Percentiles rank a stretch among this genome's conserved stretches.
Evolutionary conservation across 2,888 invertebrate species (phyloP).

Genomic region (Philonicus albiceps): DNA sequence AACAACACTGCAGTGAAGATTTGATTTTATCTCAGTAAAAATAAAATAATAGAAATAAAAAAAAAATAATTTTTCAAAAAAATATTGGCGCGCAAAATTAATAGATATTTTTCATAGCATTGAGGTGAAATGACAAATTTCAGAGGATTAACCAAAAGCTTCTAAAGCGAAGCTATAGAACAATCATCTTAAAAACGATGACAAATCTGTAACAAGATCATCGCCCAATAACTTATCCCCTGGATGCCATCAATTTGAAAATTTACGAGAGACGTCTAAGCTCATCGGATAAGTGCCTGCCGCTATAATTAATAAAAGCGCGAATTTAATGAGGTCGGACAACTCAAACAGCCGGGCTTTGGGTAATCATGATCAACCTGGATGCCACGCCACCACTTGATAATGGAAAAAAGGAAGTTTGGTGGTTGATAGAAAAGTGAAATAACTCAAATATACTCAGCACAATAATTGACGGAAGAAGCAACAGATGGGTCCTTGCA

Average conservation of each 20-base stretch:
- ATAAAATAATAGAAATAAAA: background rate
- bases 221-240: background rate
- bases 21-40: background rate
- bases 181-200: background rate
- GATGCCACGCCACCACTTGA: background rate
- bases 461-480: background rate
- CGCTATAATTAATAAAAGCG: background rate
- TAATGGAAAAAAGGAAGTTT: background rate
- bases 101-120: background rate
- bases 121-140: background rate
- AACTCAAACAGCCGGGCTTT: background rate
- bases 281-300: background rate
- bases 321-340: conserved; percentile 14
- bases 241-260: background rate
- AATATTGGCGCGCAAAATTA: background rate
- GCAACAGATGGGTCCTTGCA: background rate
- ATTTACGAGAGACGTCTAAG: background rate
- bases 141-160: background rate
- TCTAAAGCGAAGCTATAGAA: background rate
- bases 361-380: background rate
- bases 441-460: background rate
- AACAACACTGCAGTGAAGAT: background rate
- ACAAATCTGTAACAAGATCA: background rate
- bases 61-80: background rate
- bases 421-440: background rate